Conservation (phyloP, 2,797 vertebrate genomes). For the Meriones psammophilus region DNA sequence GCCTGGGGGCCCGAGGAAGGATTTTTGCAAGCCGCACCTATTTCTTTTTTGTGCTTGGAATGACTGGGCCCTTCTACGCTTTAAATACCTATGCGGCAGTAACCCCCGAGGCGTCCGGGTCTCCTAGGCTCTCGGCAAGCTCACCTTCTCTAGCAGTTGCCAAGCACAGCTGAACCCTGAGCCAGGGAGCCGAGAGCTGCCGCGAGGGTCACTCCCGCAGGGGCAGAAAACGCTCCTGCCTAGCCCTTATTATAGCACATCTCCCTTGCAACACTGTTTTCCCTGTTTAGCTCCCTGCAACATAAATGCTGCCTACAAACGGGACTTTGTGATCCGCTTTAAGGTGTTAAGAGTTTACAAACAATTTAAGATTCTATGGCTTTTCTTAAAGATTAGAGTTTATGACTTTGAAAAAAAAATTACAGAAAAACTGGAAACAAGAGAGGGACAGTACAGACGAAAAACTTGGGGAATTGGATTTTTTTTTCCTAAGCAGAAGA, state of each 20-base stretch:
- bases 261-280: background rate
- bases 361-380: background rate
- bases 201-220: background rate
- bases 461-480: background rate
- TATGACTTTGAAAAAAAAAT: conserved; percentile 30
- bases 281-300: background rate
- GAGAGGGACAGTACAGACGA: background rate
- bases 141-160: background rate
- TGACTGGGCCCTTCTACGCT: background rate
- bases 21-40: conserved; percentile 45
- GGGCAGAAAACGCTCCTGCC: background rate
- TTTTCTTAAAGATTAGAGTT: background rate
- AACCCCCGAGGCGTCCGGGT: background rate
- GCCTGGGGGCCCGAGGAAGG: background rate
- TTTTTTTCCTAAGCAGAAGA: conserved; percentile 50
- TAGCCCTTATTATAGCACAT: background rate
- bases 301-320: conserved; percentile 16
- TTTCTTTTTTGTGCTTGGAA: background rate
- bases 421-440: conserved; percentile 6
- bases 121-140: background rate
- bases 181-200: background rate
- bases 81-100: background rate
- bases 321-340: conserved; percentile 20
- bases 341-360: conserved; percentile 35
- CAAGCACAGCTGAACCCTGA: conserved; percentile 9